These are phyloP conservation scores for Dipodomys stephensi DNA, from an alignment of 2,113 vertebrate genomes.

Conservation along the genomic window DNA sequence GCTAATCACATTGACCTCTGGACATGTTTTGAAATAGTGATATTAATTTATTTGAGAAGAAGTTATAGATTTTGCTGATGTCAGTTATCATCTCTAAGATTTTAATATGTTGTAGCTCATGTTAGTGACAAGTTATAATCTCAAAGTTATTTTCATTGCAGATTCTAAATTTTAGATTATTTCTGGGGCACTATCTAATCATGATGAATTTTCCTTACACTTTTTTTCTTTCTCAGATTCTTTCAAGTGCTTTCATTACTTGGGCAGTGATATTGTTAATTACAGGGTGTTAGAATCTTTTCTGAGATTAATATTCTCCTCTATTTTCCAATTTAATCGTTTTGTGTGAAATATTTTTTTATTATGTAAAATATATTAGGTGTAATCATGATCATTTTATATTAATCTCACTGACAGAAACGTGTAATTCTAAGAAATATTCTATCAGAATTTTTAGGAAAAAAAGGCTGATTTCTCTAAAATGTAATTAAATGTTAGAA, in stretches of 20 bases:
- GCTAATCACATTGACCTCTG: neutral
- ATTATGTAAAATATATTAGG: neutral
- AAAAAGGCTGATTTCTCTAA: neutral
- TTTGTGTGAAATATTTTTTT: slow-evolving; percentile 6
- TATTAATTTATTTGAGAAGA: neutral
- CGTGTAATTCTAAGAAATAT: neutral
- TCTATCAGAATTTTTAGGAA: neutral
- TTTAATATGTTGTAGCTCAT: neutral
- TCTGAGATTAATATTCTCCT: neutral
- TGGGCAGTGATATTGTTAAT: neutral
- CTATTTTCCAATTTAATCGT: neutral
- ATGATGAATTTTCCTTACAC: too few species aligned
- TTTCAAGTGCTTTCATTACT: slow-evolving; percentile 11
- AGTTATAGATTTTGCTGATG: neutral
- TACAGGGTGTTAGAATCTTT: neutral
- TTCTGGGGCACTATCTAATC: neutral
- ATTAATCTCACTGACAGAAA: neutral
- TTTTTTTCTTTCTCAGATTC: neutral
- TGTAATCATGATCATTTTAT: neutral
- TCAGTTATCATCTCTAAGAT: neutral
- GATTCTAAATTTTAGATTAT: slow-evolving; percentile 30
- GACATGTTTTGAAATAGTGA: too few species aligned
- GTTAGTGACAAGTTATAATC: neutral
- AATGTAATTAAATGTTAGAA: neutral
- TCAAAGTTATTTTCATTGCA: neutral